Evolutionary conservation across 2,888 invertebrate genomes (phyloP), one percentile per base, ranked within the genome.

Genomic region (Eilema griseolum): DNA sequence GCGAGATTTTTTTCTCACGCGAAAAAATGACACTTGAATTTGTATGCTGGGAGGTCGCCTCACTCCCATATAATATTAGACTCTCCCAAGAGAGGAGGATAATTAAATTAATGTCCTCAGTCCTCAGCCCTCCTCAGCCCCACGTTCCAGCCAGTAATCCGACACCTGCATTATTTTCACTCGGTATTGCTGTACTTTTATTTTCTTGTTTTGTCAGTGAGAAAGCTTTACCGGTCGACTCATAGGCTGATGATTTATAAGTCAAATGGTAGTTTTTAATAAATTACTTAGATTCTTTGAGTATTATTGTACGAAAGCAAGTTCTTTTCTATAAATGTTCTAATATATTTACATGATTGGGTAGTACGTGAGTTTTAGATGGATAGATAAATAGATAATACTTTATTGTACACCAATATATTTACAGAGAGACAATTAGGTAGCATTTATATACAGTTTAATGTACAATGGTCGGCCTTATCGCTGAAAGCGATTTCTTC

Each of bases 71-170:
- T 90, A 92, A 92, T 93, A 94, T 94, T 92, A 93, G 94, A 88
- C 86, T 85, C 86, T 92, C 94, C 91, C 94, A 83, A 81, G 93
- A 90, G 95, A 91, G 91, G 86, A 84, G 83, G 86, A 85, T 94
- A 95, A 95, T 95, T 95, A 93, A 94, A 95, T 95, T 95, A 95
- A 95, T 93, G 94, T 92, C 90, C 92, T 89, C 92, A 84, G 94
- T 92, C 90, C 92, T 89, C 92, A 85, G 90, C 92, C 94, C 94
- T 91, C 90, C 88, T 86, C 86, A 86, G 86, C 89, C 88, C 90
- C 89, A 83, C 88, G 89, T 88, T 88, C 87, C 89, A 84, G 87
- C 88, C 86, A 89, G 95, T 94, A 94, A 95, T 90, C 88, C 89
- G 93, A 95, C 94, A 95, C 95, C 94, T 94, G 94, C 93, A 93